These are phyloP conservation scores for Cepaea nemoralis DNA, from an alignment of 1,140 invertebrate genomes.

Conservation along the genomic window DNA sequence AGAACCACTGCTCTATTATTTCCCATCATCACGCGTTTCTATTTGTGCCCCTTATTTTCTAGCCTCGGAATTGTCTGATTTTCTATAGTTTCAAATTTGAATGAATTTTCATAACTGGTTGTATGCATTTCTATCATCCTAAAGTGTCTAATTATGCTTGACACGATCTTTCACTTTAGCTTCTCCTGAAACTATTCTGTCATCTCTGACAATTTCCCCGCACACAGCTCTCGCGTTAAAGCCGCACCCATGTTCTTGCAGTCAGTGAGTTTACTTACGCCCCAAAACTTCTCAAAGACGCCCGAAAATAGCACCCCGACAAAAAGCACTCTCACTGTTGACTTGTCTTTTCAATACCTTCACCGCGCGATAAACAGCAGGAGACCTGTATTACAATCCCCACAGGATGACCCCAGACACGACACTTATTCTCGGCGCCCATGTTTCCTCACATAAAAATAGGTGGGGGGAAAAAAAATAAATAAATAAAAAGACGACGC, in stretches of 20 bases:
- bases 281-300: not conserved
- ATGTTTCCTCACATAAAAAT: not conserved
- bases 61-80: too few species aligned
- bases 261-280: not conserved
- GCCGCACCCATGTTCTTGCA: not conserved
- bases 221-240: not conserved
- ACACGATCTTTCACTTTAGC: too few species aligned
- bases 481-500: too few species aligned
- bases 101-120: too few species aligned
- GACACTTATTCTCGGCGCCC: not conserved
- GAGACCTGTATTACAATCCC: not conserved
- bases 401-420: not conserved
- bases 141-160: too few species aligned
- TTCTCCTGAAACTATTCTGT: not conserved
- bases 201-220: not conserved
- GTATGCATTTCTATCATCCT: too few species aligned
- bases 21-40: too few species aligned
- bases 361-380: not conserved
- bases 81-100: too few species aligned
- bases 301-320: not conserved
- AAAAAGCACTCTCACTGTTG: not conserved
- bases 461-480: not conserved
- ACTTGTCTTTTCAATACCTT: not conserved
- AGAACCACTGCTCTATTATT: too few species aligned
- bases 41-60: too few species aligned